Base-by-base conservation (phyloP, 1,140 invertebrate species). In the Heliothis virescens region DNA sequence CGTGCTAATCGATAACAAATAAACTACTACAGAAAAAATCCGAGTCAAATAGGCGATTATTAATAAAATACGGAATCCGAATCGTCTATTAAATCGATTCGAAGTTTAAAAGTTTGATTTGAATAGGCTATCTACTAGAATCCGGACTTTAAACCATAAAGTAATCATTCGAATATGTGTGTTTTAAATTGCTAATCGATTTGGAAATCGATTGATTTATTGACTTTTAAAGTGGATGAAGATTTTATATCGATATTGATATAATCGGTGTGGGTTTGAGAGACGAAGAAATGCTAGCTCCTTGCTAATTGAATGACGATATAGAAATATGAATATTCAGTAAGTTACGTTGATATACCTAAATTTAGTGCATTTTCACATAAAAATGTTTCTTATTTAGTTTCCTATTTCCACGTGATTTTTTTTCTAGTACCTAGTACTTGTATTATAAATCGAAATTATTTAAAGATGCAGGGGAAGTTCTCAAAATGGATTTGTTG, bases 161-260 rank as follows among this genome's bases (percentile, higher is more conserved):
- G 18, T 16, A 15, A 76, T 41, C 34, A 60, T n/a, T 76, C 48
- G 26, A 65, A 53, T 34, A 34, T 63, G 74, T 76, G 26, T 76
- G 74, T 76, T 76, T 76, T 18, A 48, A 65, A 52, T 65, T 76
- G 59, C 47, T 50, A 76, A 76, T 76, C 74, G 50, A 75, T 75
- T 75, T 62, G n/a, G 57, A 75, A 75, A 75, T 62, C 72, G 55
- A 65, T 34, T 71, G 60, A 76, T 65, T 76, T 76, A 65, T 76
- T 50, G 74, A 63, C 3, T 55, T 76, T 76, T 76, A 53, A 76
- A 65, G 60, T 63, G 21, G 15, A 76, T 65, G 53, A 65, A 29
- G 12, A 34, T 55, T 76, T 41, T 72, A 41, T 65, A 65, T 76
- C 60, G 63, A 63, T 65, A 57, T 75, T 60, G 52, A n/a, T n/a